phyloP scores from a whole-genome alignment of 1,140 invertebrate genomes.

The Papilio aristodemus region DNA sequence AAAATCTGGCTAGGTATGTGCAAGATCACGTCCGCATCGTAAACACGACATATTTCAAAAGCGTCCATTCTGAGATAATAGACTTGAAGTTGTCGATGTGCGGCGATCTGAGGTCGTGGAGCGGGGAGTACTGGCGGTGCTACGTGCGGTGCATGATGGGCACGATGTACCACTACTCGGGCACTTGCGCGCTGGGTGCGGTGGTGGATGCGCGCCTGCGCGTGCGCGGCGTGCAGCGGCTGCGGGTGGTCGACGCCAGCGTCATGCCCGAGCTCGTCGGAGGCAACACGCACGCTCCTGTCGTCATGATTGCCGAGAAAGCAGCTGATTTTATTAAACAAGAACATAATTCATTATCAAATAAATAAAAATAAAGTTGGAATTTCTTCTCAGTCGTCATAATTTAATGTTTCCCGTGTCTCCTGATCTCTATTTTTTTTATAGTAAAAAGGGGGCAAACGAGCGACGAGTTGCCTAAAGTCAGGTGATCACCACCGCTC shows the following conservation, averaged over 20 bases:
- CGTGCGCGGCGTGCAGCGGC: slow-evolving; percentile 24
- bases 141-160: slow-evolving; percentile 4
- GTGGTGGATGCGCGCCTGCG: slow-evolving; percentile 22
- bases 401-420: too few species aligned
- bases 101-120: background rate
- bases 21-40: slow-evolving; percentile 14
- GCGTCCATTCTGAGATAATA: background rate
- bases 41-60: slow-evolving; percentile 21
- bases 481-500: too few species aligned
- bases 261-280: slow-evolving; percentile 9
- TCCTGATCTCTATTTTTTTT: background rate
- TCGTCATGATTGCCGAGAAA: slow-evolving; percentile 27
- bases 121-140: slow-evolving; percentile 25
- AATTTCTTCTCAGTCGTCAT: too few species aligned
- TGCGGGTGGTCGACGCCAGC: slow-evolving; percentile 24
- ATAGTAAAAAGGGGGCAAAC: too few species aligned
- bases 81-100: slow-evolving; percentile 20
- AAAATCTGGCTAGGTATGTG: slow-evolving; percentile 7
- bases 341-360: slow-evolving; percentile 4
- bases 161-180: slow-evolving; percentile 21
- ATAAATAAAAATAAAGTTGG: background rate
- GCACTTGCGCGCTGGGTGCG: slow-evolving; percentile 10
- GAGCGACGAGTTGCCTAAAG: too few species aligned
- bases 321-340: slow-evolving; percentile 18
- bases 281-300: slow-evolving; percentile 15